These are phyloP conservation scores for Tetheella fluctuosa DNA, from an alignment of 2,888 invertebrate genomes.

Conservation along the genomic window DNA sequence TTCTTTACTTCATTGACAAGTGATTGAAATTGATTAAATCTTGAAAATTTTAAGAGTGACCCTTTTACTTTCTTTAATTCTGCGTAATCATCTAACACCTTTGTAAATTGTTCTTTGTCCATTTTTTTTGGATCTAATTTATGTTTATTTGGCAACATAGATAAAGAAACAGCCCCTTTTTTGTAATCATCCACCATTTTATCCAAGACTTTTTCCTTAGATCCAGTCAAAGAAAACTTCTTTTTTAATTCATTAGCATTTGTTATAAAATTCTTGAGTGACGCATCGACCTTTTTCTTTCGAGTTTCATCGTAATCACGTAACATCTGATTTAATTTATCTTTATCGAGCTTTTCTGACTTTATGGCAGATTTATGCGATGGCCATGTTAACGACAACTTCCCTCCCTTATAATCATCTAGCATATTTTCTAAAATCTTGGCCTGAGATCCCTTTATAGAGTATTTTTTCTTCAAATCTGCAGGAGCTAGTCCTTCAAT, in stretches of 20 bases:
- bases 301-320: slow-evolving; percentile 21
- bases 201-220: slow-evolving; percentile 41
- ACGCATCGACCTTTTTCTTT: slow-evolving; percentile 15
- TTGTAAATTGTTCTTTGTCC: slow-evolving; percentile 33
- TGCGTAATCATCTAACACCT: slow-evolving; percentile 39
- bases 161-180: slow-evolving; percentile 36
- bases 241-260: slow-evolving; percentile 30
- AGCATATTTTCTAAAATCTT: slow-evolving; percentile 31
- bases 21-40: slow-evolving; percentile 16
- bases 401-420: slow-evolving; percentile 31
- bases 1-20: slow-evolving; percentile 2
- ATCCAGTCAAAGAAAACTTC: slow-evolving; percentile 35
- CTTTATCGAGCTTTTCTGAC: slow-evolving; percentile 26
- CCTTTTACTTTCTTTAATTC: slow-evolving; percentile 26
- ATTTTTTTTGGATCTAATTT: slow-evolving; percentile 37
- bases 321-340: slow-evolving; percentile 12
- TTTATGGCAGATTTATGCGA: slow-evolving; percentile 26
- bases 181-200: slow-evolving; percentile 45
- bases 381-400: slow-evolving; percentile 26
- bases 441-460: slow-evolving; percentile 28
- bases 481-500: slow-evolving; percentile 32
- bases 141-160: slow-evolving; percentile 34
- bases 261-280: slow-evolving; percentile 17
- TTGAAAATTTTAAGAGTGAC: slow-evolving; percentile 20
- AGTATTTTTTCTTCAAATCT: slow-evolving; percentile 34